Conservation (phyloP, 2,113 vertebrate genomes). For the Microcebus griseorufus region DNA sequence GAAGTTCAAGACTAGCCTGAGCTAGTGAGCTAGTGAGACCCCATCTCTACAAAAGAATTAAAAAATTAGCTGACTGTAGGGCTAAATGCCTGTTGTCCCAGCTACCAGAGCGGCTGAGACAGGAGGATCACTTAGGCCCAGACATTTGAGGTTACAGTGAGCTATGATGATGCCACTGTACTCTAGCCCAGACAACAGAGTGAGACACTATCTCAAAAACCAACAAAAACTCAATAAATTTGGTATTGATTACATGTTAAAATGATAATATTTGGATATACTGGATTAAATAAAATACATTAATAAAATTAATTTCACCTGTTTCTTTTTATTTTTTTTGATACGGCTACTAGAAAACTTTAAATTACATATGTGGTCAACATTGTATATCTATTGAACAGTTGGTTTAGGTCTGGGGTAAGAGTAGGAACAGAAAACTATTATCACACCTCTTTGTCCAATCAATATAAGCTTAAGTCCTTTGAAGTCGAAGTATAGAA, state of each 20-base stretch:
- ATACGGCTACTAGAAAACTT: background rate
- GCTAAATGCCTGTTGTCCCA: no score
- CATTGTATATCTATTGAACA: background rate
- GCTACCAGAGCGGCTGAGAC: no score
- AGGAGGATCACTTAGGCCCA: no score
- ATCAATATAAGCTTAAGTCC: background rate
- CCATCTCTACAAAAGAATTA: no score
- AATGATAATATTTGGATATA: background rate
- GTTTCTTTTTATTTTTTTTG: slow-evolving; percentile 43
- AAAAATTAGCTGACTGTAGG: no score
- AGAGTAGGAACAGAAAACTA: background rate
- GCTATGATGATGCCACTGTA: no score
- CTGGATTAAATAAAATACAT: slow-evolving; percentile 1
- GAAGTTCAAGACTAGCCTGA: no score
- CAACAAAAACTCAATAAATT: background rate
- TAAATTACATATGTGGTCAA: background rate
- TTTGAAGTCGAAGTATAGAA: slow-evolving; percentile 11
- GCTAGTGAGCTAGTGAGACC: no score
- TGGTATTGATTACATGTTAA: background rate
- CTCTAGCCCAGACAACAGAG: no score
- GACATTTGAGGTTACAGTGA: no score
- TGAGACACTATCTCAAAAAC: no score
- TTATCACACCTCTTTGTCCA: slow-evolving; percentile 35
- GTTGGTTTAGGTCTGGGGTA: background rate
- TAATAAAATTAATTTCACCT: slow-evolving; percentile 33